phyloP scores from a whole-genome alignment of 2,888 invertebrate species.

The Eupithecia tripunctaria region DNA sequence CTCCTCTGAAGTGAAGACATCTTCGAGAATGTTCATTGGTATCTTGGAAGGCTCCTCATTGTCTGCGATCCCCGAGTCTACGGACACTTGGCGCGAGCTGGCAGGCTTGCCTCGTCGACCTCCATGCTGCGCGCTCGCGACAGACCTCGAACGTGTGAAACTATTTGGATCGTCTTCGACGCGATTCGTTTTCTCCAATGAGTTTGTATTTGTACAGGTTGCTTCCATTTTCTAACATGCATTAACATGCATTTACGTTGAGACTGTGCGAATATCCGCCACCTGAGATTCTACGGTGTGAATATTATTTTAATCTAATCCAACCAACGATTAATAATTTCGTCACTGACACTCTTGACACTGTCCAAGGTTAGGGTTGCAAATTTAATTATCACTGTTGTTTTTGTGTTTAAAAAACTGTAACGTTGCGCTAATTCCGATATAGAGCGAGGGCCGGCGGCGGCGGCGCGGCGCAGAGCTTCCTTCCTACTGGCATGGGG shows the following conservation, averaged over 20 bases:
- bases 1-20: constrained; percentile 42
- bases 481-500: constrained; percentile 50
- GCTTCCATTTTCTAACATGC: constrained; percentile 42
- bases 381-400: background rate
- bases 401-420: background rate
- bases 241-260: constrained; percentile 1
- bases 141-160: constrained; percentile 55
- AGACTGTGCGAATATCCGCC: constrained; percentile 19
- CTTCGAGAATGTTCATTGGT: constrained; percentile 3
- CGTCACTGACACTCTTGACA: constrained; percentile 24
- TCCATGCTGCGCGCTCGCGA: too few relatives aligned
- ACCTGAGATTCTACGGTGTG: constrained; percentile 19
- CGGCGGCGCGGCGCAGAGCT: constrained; percentile 20
- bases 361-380: constrained; percentile 32
- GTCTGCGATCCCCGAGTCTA: constrained; percentile 62
- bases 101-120: too few relatives aligned
- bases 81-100: constrained; percentile 52
- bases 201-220: constrained; percentile 55
- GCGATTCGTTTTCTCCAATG: constrained; percentile 48
- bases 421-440: constrained; percentile 12
- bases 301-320: background rate
- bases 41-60: constrained; percentile 46
- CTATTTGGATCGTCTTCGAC: constrained; percentile 49
- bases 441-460: constrained; percentile 21
- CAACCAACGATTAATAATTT: constrained; percentile 16